A percentile compares a stretch with the other conserved stretches of the same genome.
Conservation (phyloP, 2,888 invertebrate species). For the Teinopalpus imperialis region DNA sequence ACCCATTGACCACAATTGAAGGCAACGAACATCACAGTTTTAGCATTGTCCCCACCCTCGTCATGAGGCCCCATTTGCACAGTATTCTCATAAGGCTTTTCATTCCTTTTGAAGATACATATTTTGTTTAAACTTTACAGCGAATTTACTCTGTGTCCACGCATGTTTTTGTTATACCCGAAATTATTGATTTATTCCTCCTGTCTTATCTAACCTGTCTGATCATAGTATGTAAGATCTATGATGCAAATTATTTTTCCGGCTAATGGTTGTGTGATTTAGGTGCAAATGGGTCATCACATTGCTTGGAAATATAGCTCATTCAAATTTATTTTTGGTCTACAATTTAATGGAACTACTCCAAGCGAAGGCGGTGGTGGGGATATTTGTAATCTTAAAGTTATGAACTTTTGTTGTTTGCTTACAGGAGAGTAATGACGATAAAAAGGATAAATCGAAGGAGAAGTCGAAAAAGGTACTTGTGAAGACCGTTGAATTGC, state of each 20-base stretch:
- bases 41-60: conserved; percentile 65
- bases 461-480: conserved; percentile 86
- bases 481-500: conserved; percentile 91
- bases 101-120: conserved; percentile 45
- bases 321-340: conserved; percentile 2
- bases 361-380: conserved; percentile 66
- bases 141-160: conserved; percentile 72
- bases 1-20: conserved; percentile 6
- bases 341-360: conserved; percentile 27
- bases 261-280: conserved; percentile 39
- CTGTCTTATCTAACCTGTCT: conserved; percentile 45
- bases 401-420: conserved; percentile 55
- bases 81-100: conserved; percentile 52
- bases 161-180: conserved; percentile 68
- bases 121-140: conserved; percentile 36
- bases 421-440: conserved; percentile 77
- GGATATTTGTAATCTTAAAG: conserved; percentile 45
- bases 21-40: conserved; percentile 67
- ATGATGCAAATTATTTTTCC: conserved; percentile 35
- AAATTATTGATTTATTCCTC: conserved; percentile 36
- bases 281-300: conserved; percentile 78
- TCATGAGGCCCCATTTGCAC: conserved; percentile 78
- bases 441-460: conserved; percentile 86
- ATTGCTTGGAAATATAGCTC: conserved; percentile 49
- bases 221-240: conserved; percentile 37